These are phyloP conservation scores for Microtus ochrogaster DNA, from an alignment of 2,113 vertebrate species.

Conservation along the genomic window DNA sequence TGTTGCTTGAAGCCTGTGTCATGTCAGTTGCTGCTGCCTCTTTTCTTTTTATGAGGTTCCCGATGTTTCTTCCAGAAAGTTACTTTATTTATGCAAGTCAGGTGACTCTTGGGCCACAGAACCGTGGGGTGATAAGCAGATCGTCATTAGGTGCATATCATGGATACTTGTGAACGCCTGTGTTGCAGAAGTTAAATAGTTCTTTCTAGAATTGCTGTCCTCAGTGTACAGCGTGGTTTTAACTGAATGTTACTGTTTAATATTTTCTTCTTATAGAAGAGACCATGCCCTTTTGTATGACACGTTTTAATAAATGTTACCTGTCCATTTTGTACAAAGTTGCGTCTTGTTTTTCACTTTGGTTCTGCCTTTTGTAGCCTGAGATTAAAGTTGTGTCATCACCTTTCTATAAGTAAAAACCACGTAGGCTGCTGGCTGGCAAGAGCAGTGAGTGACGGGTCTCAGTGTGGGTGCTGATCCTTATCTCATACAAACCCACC, in stretches of 20 bases:
- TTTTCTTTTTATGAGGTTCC: slow-evolving; percentile 81
- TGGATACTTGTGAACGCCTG: slow-evolving; percentile 88
- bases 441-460: background rate
- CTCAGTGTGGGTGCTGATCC: background rate
- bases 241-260: slow-evolving; percentile 87
- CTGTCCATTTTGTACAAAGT: slow-evolving; percentile 87
- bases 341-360: slow-evolving; percentile 82
- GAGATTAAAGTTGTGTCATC: slow-evolving; percentile 71
- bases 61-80: slow-evolving; percentile 85
- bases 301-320: slow-evolving; percentile 92
- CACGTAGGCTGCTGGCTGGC: background rate
- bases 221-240: slow-evolving; percentile 89
- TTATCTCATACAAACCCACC: background rate
- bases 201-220: slow-evolving; percentile 88
- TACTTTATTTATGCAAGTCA: slow-evolving; percentile 88
- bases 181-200: slow-evolving; percentile 87
- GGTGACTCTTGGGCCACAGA: slow-evolving; percentile 84
- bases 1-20: slow-evolving; percentile 87
- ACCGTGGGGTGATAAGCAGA: slow-evolving; percentile 84
- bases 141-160: slow-evolving; percentile 88
- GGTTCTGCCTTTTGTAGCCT: slow-evolving; percentile 80
- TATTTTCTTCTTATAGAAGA: slow-evolving; percentile 94
- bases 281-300: slow-evolving; percentile 89
- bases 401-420: slow-evolving; percentile 72
- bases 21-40: slow-evolving; percentile 84